Base-by-base conservation (phyloP, 1,140 invertebrate genomes). In the Diuraphis noxia region DNA sequence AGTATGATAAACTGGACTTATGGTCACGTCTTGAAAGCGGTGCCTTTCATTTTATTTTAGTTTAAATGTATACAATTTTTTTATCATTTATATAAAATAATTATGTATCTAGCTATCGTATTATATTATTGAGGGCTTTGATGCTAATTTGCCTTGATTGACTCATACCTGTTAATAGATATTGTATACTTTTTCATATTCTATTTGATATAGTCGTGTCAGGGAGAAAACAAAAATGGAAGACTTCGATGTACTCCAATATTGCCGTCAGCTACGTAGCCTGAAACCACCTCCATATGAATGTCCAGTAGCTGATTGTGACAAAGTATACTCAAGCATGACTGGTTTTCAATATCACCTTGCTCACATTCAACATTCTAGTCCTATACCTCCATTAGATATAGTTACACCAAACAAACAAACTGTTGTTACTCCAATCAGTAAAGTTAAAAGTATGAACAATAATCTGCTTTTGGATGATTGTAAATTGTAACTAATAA, bases 261-360 rank as follows among this genome's bases (percentile, higher is more conserved):
- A 97, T 94, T 97, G 96, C 93, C 96, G 97, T 93, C 97, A 97
- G 94, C 94, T 97, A 92, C 95, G 96, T 92, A 96, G 96, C 92
- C 96, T 97, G 92, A 97, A 95, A 93, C 95, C 97, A 91, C 97
- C 97, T 92, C 97, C 97, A 52, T 98, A 97, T 94, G 95, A 96
- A 93, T 98, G 97, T 93, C 97, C 97, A 23, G 95, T 97, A 77
- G 95, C 96, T 93, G 96, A 96, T 92, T 98, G 97, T 94, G 96
- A 96, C 82, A 97, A 96, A 94, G 95, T 96, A 38, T 98, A 98
- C 94, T 97, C 97, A 94, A 97, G 96, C 92, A 95, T 97, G 92
- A 96, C 96, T 93, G 97, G 97, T 1, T 95, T 98, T 92, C 97
- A 97, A 93, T 97, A 97, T 94, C 97, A 98, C 94, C 94, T 98